Evolutionary conservation across 2,888 invertebrate species (phyloP).

Genomic region (Ditylenchus weischeri): DNA sequence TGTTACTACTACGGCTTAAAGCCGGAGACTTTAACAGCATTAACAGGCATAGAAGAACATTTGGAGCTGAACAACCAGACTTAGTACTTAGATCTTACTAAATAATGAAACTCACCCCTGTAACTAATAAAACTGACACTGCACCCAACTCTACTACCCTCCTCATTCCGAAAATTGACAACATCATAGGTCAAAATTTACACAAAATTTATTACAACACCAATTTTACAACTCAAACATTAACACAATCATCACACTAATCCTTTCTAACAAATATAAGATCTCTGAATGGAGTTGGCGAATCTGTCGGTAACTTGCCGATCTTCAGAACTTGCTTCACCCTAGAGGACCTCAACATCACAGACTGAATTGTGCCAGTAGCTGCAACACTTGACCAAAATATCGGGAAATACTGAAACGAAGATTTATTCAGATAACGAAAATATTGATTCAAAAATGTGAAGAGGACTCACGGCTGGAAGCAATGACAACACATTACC

Average conservation of each 20-base stretch:
- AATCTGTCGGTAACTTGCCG: constrained; percentile 50
- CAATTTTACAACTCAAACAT: too few relatives aligned
- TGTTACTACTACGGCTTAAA: too few relatives aligned
- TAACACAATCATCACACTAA: not conserved
- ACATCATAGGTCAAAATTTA: too few relatives aligned
- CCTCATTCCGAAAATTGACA: too few relatives aligned
- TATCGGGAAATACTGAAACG: constrained; percentile 50
- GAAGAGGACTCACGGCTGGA: constrained; percentile 43
- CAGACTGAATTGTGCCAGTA: constrained; percentile 47
- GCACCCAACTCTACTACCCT: too few relatives aligned
- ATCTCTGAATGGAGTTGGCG: constrained; percentile 49
- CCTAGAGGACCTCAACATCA: constrained; percentile 46
- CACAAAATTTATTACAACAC: too few relatives aligned
- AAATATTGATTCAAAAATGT: constrained; percentile 13
- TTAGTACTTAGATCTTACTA: too few relatives aligned
- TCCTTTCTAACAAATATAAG: constrained; percentile 36
- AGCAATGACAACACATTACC: constrained; percentile 51
- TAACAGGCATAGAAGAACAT: too few relatives aligned
- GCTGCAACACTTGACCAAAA: constrained; percentile 52
- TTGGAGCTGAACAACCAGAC: too few relatives aligned
- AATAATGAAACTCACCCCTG: too few relatives aligned
- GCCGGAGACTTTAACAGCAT: too few relatives aligned
- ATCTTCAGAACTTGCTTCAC: constrained; percentile 48
- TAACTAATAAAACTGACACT: too few relatives aligned
- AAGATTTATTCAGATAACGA: not conserved